These are phyloP conservation scores for Solenodon paradoxus DNA, from an alignment of 2,113 vertebrate genomes.

Conservation along the genomic window DNA sequence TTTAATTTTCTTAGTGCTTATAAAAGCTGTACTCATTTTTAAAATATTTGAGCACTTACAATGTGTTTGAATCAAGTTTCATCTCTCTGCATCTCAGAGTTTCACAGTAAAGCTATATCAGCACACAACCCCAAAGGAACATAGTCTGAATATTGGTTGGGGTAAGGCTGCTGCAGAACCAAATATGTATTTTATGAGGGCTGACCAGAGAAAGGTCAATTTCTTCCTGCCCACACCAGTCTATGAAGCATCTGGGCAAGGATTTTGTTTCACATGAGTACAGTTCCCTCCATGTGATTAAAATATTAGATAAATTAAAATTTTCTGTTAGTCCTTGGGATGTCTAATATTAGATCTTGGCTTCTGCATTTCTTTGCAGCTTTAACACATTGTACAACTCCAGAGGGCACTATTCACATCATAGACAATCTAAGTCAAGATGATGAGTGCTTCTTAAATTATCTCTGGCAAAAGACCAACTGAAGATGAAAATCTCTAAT, in stretches of 20 bases:
- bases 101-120: slow-evolving; percentile 12
- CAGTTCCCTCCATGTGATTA: background rate
- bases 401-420: background rate
- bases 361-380: background rate
- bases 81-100: background rate
- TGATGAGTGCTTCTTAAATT: background rate
- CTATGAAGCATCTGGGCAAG: background rate
- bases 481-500: background rate
- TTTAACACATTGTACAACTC: background rate
- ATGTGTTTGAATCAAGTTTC: background rate
- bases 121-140: background rate
- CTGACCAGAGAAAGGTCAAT: background rate
- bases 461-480: background rate
- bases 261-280: background rate
- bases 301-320: background rate
- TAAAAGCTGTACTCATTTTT: background rate
- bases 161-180: background rate
- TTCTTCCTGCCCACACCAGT: background rate
- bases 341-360: background rate
- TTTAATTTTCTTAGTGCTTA: background rate
- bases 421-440: background rate
- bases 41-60: background rate
- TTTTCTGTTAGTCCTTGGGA: background rate
- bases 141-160: background rate
- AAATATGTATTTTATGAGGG: background rate